A percentile compares a stretch with the other conserved stretches of the same genome.
Conservation (phyloP, 2,113 vertebrate genomes). For the Eublepharis macularius region DNA sequence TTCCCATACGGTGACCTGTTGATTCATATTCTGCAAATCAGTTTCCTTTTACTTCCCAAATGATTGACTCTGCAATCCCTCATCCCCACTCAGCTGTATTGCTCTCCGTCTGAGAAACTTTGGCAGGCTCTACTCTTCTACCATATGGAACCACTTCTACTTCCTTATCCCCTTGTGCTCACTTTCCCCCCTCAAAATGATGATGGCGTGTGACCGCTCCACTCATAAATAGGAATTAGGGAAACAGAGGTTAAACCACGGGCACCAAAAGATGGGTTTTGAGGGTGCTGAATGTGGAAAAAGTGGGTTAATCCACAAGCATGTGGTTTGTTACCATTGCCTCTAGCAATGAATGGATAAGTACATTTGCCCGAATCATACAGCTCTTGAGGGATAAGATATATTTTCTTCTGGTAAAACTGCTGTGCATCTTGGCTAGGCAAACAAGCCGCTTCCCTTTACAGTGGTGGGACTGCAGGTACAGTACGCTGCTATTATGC, state of each 20-base stretch:
- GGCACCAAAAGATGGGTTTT: conserved; percentile 70
- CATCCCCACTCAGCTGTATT: conserved; percentile 18
- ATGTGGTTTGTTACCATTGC: conserved; percentile 74
- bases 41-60: conserved; percentile 11
- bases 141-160: conserved; percentile 67
- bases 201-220: conserved; percentile 73
- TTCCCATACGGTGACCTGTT: not conserved
- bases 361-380: conserved; percentile 48
- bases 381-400: conserved; percentile 44
- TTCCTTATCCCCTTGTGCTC: conserved; percentile 63
- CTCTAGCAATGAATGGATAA: conserved; percentile 54
- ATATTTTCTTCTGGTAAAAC: conserved; percentile 45
- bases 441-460: conserved; percentile 27
- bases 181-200: conserved; percentile 70
- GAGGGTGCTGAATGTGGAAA: conserved; percentile 73
- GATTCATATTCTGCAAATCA: conserved; percentile 25
- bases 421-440: conserved; percentile 49
- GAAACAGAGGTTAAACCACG: conserved; percentile 80
- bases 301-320: conserved; percentile 76
- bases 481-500: conserved; percentile 45
- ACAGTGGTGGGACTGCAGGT: conserved; percentile 35
- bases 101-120: conserved; percentile 14
- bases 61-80: conserved; percentile 5
- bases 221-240: conserved; percentile 76
- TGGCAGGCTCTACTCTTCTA: conserved; percentile 46